Conservation (phyloP, 2,888 invertebrate species). For the Piscicola geometra region DNA sequence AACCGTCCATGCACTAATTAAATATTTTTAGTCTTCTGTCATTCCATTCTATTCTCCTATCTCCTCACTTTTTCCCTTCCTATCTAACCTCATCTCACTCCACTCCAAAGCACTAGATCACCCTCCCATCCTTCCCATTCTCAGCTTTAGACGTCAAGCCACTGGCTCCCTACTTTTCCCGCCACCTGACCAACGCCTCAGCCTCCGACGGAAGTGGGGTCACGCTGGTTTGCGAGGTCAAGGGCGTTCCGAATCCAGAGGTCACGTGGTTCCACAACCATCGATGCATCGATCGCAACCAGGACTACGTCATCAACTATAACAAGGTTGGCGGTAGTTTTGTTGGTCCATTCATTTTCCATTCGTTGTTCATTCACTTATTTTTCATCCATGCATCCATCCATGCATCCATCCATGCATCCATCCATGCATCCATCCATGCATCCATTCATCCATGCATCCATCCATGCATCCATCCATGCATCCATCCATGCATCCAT, state of each 20-base stretch:
- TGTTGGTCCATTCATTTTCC: too few relatives aligned
- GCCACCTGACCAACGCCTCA: slow-evolving; percentile 45
- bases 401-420: too few relatives aligned
- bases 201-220: slow-evolving; percentile 52
- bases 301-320: slow-evolving; percentile 54
- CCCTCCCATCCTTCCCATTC: not conserved
- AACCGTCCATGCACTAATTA: too few relatives aligned
- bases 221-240: slow-evolving; percentile 50
- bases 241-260: slow-evolving; percentile 51
- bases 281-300: slow-evolving; percentile 53
- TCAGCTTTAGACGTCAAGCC: slow-evolving; percentile 38
- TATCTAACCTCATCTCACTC: not conserved
- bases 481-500: too few relatives aligned
- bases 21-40: too few relatives aligned
- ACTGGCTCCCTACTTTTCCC: slow-evolving; percentile 50
- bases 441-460: too few relatives aligned
- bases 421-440: too few relatives aligned
- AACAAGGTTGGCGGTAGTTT: slow-evolving; percentile 52
- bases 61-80: too few relatives aligned
- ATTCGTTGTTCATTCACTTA: too few relatives aligned
- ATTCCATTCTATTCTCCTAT: too few relatives aligned
- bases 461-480: too few relatives aligned
- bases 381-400: too few relatives aligned
- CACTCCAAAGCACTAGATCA: not conserved
- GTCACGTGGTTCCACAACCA: slow-evolving; percentile 55